A percentile compares a stretch with the other conserved stretches of the same genome.
phyloP scores from a whole-genome alignment of 2,888 invertebrate genomes.

The Apotomis turbidana region DNA sequence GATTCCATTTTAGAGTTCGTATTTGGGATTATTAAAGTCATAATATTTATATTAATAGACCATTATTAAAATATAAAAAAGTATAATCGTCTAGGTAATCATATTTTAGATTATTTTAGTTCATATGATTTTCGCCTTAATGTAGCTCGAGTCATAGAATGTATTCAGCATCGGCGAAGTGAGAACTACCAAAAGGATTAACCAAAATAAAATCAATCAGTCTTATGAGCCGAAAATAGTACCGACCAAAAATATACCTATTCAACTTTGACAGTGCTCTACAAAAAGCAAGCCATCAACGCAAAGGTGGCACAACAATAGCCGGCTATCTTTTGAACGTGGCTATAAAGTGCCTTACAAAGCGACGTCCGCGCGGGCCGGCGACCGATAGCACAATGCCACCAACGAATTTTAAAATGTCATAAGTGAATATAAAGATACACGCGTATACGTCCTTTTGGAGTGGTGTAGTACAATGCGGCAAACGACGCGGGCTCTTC shows the following conservation, averaged over 20 bases:
- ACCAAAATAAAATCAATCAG: not conserved
- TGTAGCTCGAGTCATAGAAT: too few relatives aligned
- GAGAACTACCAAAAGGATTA: not conserved
- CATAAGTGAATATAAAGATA: not conserved
- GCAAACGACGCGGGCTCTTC: slow-evolving; percentile 82
- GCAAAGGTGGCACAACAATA: slow-evolving; percentile 76
- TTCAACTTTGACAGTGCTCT: not conserved
- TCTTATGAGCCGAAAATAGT: not conserved
- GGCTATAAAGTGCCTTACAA: slow-evolving; percentile 78
- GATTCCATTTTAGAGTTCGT: too few relatives aligned
- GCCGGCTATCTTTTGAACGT: slow-evolving; percentile 73
- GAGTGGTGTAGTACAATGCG: slow-evolving; percentile 54
- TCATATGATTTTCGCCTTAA: too few relatives aligned
- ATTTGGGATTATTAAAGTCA: too few relatives aligned
- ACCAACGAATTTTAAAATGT: not conserved
- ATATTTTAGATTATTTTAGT: too few relatives aligned
- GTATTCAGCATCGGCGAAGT: too few relatives aligned
- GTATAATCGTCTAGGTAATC: too few relatives aligned
- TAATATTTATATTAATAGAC: too few relatives aligned
- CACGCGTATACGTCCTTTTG: slow-evolving; percentile 5
- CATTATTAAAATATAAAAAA: too few relatives aligned
- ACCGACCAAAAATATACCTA: not conserved
- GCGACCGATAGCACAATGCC: slow-evolving; percentile 77
- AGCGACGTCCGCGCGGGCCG: slow-evolving; percentile 78
- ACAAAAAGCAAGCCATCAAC: slow-evolving; percentile 54